Conservation (phyloP, 2,888 invertebrate genomes). For the Brenthis ino region DNA sequence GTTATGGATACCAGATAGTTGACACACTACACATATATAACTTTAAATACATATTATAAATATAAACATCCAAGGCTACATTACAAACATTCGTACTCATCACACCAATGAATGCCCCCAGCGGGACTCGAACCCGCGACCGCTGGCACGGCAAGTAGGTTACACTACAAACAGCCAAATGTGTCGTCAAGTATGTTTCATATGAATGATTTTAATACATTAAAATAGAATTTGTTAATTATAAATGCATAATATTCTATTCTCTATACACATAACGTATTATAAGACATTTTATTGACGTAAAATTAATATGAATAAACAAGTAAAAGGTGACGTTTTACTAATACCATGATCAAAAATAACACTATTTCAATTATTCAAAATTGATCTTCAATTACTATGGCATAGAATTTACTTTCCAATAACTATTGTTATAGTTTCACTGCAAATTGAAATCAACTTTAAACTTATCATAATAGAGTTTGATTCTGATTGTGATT, state of each 20-base stretch:
- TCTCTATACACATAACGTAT: background rate
- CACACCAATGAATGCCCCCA: too few species aligned
- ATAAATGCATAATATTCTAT: background rate
- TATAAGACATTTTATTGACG: background rate
- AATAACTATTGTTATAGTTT: slow-evolving; percentile 1
- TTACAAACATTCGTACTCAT: too few species aligned
- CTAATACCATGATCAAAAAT: slow-evolving; percentile 40
- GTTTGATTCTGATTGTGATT: slow-evolving; percentile 34
- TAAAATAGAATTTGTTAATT: background rate
- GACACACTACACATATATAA: too few species aligned
- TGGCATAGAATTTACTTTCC: slow-evolving; percentile 21
- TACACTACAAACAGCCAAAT: too few species aligned
- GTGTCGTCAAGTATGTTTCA: too few species aligned
- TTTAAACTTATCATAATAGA: slow-evolving; percentile 21
- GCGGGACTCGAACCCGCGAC: too few species aligned
- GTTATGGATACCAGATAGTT: too few species aligned
- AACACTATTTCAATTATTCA: slow-evolving; percentile 9
- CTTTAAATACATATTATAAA: too few species aligned
- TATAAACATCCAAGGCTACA: too few species aligned
- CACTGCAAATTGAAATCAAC: slow-evolving; percentile 32
- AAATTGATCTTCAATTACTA: slow-evolving; percentile 19
- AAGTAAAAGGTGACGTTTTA: slow-evolving; percentile 50
- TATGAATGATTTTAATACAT: too few species aligned
- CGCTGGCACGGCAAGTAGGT: too few species aligned
- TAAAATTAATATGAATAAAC: slow-evolving; percentile 48